Base-by-base conservation (phyloP, 2,797 vertebrate genomes). In the Acrossocheilus wenchowensis region DNA sequence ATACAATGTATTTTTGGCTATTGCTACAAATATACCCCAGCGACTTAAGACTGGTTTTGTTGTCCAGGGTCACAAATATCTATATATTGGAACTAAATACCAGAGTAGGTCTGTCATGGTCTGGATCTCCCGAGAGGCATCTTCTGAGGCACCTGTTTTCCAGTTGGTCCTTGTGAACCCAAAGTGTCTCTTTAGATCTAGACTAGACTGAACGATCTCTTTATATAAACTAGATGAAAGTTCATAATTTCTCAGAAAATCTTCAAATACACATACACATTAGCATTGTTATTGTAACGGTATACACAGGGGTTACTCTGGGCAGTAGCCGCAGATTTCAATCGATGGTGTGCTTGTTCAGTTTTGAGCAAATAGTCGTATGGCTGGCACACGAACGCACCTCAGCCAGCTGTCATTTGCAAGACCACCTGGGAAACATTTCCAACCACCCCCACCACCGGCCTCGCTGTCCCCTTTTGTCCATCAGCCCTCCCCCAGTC, bases 361-460 rank as follows among this genome's bases (percentile, higher is more conserved):
- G 2, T 52, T 75, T 66, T 52, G 41, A 68, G 60, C 75, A 79
- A 62, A 72, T 26, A 19, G 84, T 26, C 11, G 3, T 21, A 72
- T 60, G 64, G 36, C 66, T 85, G 75, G 71, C 62, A 60, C 78
- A 6, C 30, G 39, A 48, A 86, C 78, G 62, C 78, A 30, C 71
- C 64, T 60, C 50, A 69, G 52, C 84, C 83, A 86, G 83, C 79
- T 81, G 84, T 81, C 43, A 48, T 81, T 64, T 34, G 41, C 30
- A 26, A 26, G 68, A 81, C 84, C 84, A 86, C 78, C 78, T 88
- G 84, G 79, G 84, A 83, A 82, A 83, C 83, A 80, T 88, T 83
- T 86, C 48, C 74, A 50, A 17, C 54, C 78, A 64, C 80, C 74
- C 41, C 66, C 71, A 68, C 74, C 66, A 88, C 84, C 66, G 79